Evolutionary conservation across 2,888 invertebrate species (phyloP).

Genomic region (Boloria selene): DNA sequence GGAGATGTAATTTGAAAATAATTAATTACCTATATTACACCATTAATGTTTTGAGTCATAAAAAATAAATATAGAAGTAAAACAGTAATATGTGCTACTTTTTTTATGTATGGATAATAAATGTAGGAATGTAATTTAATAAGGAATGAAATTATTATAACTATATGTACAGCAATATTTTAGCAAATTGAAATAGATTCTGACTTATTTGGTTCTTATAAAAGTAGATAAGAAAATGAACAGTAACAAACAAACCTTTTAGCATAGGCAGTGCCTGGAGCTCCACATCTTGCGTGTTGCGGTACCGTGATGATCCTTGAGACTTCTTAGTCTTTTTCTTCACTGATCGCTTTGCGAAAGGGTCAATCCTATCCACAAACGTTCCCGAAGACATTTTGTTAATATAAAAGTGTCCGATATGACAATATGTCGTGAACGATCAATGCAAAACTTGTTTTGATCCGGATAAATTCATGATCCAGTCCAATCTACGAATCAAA

Average conservation of each 20-base stretch:
- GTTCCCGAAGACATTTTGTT: constrained; percentile 89
- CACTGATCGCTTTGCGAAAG: constrained; percentile 98
- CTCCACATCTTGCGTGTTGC: constrained; percentile 99
- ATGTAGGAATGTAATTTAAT: too few species aligned
- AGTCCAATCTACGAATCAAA: constrained; percentile 74
- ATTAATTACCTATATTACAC: neutral
- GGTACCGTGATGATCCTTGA: constrained; percentile 99
- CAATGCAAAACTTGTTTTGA: constrained; percentile 78
- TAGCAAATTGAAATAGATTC: too few species aligned
- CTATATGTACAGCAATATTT: too few species aligned
- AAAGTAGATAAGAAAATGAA: neutral
- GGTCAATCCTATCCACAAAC: constrained; percentile 99
- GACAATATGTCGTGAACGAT: constrained; percentile 77
- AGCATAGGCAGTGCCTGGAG: constrained; percentile 97
- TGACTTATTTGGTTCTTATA: neutral
- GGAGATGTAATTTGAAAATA: neutral
- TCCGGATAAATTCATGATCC: constrained; percentile 80
- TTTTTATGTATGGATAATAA: too few species aligned
- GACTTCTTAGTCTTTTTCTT: constrained; percentile 99
- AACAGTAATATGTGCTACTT: too few species aligned
- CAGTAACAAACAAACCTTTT: constrained; percentile 89
- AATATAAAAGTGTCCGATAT: constrained; percentile 78
- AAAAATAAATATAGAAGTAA: too few species aligned
- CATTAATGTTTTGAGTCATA: too few species aligned
- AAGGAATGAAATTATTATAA: too few species aligned